phyloP scores from a whole-genome alignment of 2,113 vertebrate species.

The Syngnathus floridae region DNA sequence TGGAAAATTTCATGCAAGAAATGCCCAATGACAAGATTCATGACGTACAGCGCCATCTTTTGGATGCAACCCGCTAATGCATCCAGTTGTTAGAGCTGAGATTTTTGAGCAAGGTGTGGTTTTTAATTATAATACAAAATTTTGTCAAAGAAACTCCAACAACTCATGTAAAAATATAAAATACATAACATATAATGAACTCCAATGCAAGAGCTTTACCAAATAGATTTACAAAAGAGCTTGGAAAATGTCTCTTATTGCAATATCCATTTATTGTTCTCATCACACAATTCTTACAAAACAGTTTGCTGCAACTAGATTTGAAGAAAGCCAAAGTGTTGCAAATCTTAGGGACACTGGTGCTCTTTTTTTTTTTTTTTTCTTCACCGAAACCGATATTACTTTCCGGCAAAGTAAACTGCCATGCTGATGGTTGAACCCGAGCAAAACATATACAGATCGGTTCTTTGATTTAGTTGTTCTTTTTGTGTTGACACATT shows the following conservation, averaged over 20 bases:
- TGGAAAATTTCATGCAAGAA: conserved; percentile 14
- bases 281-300: conserved; percentile 68
- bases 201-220: not conserved
- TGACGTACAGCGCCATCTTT: conserved; percentile 50
- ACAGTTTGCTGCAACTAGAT: conserved; percentile 52
- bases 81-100: not conserved
- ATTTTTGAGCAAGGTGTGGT: too few species aligned
- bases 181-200: too few species aligned
- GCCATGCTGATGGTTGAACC: conserved; percentile 2
- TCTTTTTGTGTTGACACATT: conserved; percentile 7
- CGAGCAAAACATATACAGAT: conserved; percentile 9
- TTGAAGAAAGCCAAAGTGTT: conserved; percentile 36
- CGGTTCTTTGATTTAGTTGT: not conserved
- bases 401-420: conserved; percentile 30
- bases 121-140: too few species aligned
- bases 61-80: conserved; percentile 39
- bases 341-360: conserved; percentile 37
- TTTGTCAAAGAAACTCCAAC: too few species aligned
- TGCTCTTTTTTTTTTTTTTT: conserved; percentile 35
- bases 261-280: conserved; percentile 71
- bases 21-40: conserved; percentile 2
- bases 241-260: conserved; percentile 44
- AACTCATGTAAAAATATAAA: too few species aligned
- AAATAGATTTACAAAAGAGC: not conserved
- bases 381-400: conserved; percentile 17